These are phyloP conservation scores for Tringa solitaria DNA, from an alignment of 2,113 vertebrate species.

Conservation along the genomic window DNA sequence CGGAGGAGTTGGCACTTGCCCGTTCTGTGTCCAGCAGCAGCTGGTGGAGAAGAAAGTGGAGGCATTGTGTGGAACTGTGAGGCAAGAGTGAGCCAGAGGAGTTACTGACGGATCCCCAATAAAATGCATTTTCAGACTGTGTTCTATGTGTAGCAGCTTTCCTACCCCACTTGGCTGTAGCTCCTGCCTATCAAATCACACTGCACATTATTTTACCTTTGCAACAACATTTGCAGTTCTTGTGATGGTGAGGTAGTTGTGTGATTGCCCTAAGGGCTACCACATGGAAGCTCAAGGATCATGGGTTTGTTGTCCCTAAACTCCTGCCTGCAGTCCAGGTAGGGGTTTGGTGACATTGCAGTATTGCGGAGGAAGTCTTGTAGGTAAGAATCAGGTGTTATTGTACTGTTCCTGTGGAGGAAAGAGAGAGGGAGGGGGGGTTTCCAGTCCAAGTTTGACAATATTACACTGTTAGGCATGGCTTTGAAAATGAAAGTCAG, in stretches of 20 bases:
- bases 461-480: not conserved
- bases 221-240: not conserved
- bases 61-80: not conserved
- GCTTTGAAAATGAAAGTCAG: not conserved
- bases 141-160: not conserved
- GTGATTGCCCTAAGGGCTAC: not conserved
- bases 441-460: not conserved
- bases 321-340: not conserved
- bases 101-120: not conserved
- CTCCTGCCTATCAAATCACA: not conserved
- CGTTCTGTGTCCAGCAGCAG: not conserved
- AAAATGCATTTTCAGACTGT: not conserved
- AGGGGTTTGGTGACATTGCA: not conserved
- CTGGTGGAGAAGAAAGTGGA: not conserved
- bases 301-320: not conserved
- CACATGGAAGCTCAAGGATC: not conserved
- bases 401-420: not conserved
- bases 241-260: not conserved
- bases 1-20: not conserved
- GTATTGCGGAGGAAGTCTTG: not conserved
- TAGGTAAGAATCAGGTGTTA: too few species aligned
- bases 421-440: not conserved
- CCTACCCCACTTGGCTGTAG: not conserved
- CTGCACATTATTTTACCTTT: not conserved
- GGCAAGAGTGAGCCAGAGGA: not conserved